Base-by-base conservation (phyloP, 2,797 vertebrate genomes). In the Chelonia mydas region DNA sequence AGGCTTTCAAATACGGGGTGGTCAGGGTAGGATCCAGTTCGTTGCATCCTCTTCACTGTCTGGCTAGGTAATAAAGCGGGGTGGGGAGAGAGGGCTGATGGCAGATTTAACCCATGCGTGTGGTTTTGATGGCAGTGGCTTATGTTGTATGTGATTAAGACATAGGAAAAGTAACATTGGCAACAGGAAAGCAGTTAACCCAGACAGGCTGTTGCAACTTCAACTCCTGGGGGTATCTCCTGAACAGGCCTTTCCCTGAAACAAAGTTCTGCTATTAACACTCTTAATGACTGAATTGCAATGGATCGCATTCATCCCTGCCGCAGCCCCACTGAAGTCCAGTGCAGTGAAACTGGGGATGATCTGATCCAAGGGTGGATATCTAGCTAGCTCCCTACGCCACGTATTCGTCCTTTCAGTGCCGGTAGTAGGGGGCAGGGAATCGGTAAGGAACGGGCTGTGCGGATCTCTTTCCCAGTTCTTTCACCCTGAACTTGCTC, bases 161-260 rank as follows among this genome's bases (percentile, higher is more conserved):
- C 96, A 95, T 90, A 68, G 82, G 89, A 96, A 83, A 61, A 89
- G 93, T 81, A 53, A 90, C 90, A 72, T 74, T 10, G 81, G 95
- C 92, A 90, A 97, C 97, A 97, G 97, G 97, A 97, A 98, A 94
- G 95, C 96, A 83, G 97, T 97, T 97, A 95, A 55, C 94, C 94
- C 97, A 86, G 95, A 33, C 59, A 54, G 94, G 82, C 95, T 97
- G 94, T 97, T 94, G 94, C 96, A 97, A 94, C 84, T 80, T 74
- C 53, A 54, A 8, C 76, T 80, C 83, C 87, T 88, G 94, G 93
- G 93, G 25, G 41, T 16, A 13, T 76, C 74, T 94, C 61, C 37
- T 81, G 1, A 72, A 76, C n/a, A 47, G 15, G 19, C 53, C 54
- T 61, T 72, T 25, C 28, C 27, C 72, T 79, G 47, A 76, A 50